Percentiles rank a stretch among this genome's conserved stretches.
Evolutionary conservation across 2,888 invertebrate genomes (phyloP).

Genomic region (Heteromyza rotundicornis): DNA sequence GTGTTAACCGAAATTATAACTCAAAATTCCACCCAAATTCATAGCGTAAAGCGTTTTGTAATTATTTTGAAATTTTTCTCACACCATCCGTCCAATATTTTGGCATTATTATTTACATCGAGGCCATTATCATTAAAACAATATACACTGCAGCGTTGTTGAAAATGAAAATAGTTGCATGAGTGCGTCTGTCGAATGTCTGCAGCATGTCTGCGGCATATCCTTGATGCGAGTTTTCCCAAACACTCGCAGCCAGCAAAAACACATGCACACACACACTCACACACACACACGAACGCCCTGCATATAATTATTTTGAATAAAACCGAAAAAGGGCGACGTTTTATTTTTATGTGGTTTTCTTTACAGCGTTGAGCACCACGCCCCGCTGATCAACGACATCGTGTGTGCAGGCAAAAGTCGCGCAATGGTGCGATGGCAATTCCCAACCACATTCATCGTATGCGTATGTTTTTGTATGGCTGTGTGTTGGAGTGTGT

Average conservation of each 20-base stretch:
- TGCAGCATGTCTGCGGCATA: constrained; percentile 5
- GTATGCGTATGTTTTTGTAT: too few species aligned
- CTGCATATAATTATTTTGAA: constrained; percentile 9
- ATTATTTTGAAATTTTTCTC: too few species aligned
- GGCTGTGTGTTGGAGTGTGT: background rate
- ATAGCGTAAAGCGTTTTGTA: too few species aligned
- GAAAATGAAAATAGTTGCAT: background rate
- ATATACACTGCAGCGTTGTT: background rate
- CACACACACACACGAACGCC: background rate
- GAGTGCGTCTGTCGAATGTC: constrained; percentile 6
- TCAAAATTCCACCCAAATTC: too few species aligned
- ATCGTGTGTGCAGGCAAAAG: constrained; percentile 12
- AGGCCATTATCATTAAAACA: background rate
- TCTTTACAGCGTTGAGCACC: too few species aligned
- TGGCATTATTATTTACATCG: background rate
- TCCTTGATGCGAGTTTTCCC: constrained; percentile 4
- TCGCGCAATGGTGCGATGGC: constrained; percentile 7
- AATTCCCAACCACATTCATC: constrained; percentile 6
- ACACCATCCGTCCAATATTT: too few species aligned
- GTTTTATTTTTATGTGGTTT: too few species aligned
- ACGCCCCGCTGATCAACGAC: background rate
- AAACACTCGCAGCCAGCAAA: too few species aligned
- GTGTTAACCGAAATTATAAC: too few species aligned
- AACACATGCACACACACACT: background rate
- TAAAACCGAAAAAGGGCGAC: background rate